Base-by-base conservation (phyloP, 1,140 invertebrate genomes). In the Drosophila leontia region DNA sequence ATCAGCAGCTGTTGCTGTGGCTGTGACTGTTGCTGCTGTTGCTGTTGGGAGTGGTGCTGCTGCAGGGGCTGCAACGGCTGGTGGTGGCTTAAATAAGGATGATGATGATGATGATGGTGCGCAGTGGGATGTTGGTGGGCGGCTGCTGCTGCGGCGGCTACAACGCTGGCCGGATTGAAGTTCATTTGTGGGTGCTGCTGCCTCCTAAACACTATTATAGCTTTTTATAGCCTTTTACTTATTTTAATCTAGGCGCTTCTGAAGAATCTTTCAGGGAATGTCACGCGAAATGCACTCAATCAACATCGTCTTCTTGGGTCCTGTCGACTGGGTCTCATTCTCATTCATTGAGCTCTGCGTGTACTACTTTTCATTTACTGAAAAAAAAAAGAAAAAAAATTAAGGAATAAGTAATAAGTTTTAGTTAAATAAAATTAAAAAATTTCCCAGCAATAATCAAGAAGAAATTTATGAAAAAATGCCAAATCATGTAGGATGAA, bases 221-320 rank as follows among this genome's bases (percentile, higher is more conserved):
- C 39, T 68, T 11, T 68, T 4, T 9, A 41, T 56, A 42, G 77
- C 55, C 72, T 62, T 62, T 58, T 42, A 0, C 37, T 17, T 50
- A 17, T 65, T 23, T 55, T 29, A 45, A 23, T 39, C 50, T 57
- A 48, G 50, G 32, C 12, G 61, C 41, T 75, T 39, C 11, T 32
- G 32, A 50, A 70, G 48, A 45, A 47, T 37, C 57, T 68, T 48
- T 88, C 61, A 71, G 65, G 84, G 83, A 87, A 87, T 87, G 83
- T 87, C 78, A 55, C 74, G 84, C 77, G 77, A 88, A 88, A 88
- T 88, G 80, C 84, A 88, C 78, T 81, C 63, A 88, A 84, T 88
- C 75, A 84, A 88, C 84, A 88, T 88, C 67, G 69, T 78, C 71
- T 69, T 50, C 45, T 60, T 72, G 69, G 56, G 53, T 56, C 57